Base-by-base conservation (phyloP, 2,113 vertebrate genomes). In the Pandion haliaetus region DNA sequence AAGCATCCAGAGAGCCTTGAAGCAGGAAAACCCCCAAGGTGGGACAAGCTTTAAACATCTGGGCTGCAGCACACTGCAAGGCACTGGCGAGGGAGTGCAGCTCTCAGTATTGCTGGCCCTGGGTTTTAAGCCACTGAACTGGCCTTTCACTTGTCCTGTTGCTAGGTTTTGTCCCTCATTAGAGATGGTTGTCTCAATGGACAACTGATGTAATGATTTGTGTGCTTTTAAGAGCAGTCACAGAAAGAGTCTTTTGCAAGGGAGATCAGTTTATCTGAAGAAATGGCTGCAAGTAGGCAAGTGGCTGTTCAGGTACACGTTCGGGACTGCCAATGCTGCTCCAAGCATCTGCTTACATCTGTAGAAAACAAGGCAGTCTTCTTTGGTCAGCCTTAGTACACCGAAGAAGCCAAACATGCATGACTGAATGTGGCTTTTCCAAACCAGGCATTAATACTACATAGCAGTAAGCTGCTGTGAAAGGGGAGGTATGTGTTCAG, bases 261-360 rank as follows among this genome's bases (percentile, higher is more conserved):
- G 25, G 25, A 95, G 21, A 24, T 52, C 16, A 12, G 29, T 71
- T 82, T 82, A 71, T 74, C 57, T 79, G 42, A 86, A 90, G 25
- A 74, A 84, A 66, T 34, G 5, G 32, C 32, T 49, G 17, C 69
- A 92, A 67, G 66, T 5, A 74, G 21, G 24, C 25, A 87, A 79
- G 16, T 2, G 9, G 40, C 26, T 1, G 3, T 79, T 92, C 20
- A 90, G 3, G 59, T 88, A 14, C 0, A 0, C 8, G 12, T 61
- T 89, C 83, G 63, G 36, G 45, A 36, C 13, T 21, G 28, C 28
- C 5, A 6, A 24, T 5, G 2, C 18, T 77, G 24, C 23, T 76
- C 67, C 45, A 72, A 40, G 17, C 28, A 36, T 57, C 58, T 72
- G 31, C 44, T 47, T 42, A 52, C 10, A 61, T 25, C 29, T 61